These are phyloP conservation scores for Thripadectes ignobilis DNA, from an alignment of 2,797 vertebrate genomes.

Conservation along the genomic window DNA sequence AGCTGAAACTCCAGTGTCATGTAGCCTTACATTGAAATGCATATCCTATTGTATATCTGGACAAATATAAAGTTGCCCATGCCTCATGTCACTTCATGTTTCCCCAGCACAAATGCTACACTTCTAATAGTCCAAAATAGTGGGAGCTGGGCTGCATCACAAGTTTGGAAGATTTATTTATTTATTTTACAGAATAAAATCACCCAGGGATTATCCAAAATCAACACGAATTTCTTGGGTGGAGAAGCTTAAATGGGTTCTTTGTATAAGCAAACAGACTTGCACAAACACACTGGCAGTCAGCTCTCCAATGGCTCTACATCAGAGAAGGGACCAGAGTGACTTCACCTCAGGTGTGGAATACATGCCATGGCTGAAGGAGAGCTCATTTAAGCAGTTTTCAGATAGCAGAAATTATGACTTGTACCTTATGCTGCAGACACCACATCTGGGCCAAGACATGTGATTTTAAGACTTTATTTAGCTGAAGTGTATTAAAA, in stretches of 20 bases:
- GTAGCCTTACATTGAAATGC: not conserved
- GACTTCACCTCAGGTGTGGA: conserved; percentile 52
- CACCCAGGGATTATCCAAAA: conserved; percentile 36
- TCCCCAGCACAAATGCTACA: not conserved
- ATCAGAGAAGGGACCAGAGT: conserved; percentile 36
- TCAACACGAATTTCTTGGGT: conserved; percentile 65
- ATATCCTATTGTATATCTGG: not conserved
- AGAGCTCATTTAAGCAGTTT: conserved; percentile 8
- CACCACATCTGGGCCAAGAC: not conserved
- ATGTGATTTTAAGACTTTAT: conserved; percentile 23
- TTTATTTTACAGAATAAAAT: conserved; percentile 61
- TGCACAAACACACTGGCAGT: conserved; percentile 46
- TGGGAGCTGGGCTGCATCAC: not conserved
- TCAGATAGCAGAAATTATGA: conserved; percentile 19
- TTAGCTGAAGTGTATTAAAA: conserved; percentile 22
- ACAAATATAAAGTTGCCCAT: not conserved
- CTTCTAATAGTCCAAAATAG: conserved; percentile 13
- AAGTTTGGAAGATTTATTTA: conserved; percentile 40
- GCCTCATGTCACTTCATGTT: not conserved
- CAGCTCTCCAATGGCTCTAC: not conserved
- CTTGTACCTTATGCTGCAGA: not conserved
- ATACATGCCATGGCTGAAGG: not conserved
- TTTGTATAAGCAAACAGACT: conserved; percentile 62
- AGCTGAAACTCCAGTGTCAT: not conserved
- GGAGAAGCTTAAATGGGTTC: conserved; percentile 55